A percentile compares a stretch with the other conserved stretches of the same genome.
phyloP scores from a whole-genome alignment of 2,113 vertebrate species.

The Sminthopsis crassicaudata region DNA sequence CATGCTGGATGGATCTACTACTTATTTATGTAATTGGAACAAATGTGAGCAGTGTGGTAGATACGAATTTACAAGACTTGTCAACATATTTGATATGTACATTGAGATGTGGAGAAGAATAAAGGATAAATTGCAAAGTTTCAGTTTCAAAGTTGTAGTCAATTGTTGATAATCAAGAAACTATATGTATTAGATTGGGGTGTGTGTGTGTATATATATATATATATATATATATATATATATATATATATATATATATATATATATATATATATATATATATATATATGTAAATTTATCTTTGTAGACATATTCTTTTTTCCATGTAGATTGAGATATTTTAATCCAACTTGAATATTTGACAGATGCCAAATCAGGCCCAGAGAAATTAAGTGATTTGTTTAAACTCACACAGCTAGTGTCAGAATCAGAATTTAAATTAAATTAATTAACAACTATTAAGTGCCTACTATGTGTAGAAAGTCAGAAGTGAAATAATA shows the following conservation, averaged over 20 bases:
- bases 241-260: too few species aligned
- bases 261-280: too few species aligned
- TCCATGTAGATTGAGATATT: background rate
- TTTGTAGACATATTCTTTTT: background rate
- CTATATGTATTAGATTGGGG: too few species aligned
- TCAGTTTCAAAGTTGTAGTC: background rate
- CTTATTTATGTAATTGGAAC: background rate
- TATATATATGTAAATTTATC: too few species aligned
- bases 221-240: too few species aligned
- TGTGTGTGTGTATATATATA: too few species aligned
- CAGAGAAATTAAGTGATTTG: background rate
- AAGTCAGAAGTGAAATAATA: background rate
- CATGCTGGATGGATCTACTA: background rate
- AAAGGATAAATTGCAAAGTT: background rate
- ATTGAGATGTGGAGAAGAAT: background rate
- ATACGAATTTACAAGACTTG: background rate
- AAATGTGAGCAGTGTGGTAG: background rate
- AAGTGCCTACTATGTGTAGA: conserved; percentile 22
- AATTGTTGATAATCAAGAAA: background rate
- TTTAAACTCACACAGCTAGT: background rate
- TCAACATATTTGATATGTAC: background rate
- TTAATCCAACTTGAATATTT: background rate
- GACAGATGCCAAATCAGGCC: background rate
- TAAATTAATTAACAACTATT: conserved; percentile 13
- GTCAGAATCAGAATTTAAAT: background rate